phyloP scores from a whole-genome alignment of 2,888 invertebrate genomes.

The Melanostoma scalare region DNA sequence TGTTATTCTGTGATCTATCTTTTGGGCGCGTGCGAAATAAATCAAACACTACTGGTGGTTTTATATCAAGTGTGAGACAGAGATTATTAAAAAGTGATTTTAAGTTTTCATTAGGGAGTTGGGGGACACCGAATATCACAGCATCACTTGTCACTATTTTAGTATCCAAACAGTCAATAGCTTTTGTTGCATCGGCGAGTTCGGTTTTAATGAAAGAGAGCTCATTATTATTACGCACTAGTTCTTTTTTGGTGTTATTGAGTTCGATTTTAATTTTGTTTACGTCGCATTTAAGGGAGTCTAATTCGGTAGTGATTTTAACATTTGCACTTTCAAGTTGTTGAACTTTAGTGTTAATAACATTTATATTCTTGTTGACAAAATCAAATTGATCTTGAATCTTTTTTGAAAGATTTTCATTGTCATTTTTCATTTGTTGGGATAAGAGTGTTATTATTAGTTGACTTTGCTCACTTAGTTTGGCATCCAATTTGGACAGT shows the following conservation, averaged over 20 bases:
- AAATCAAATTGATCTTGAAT: constrained; percentile 11
- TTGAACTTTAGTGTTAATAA: constrained; percentile 5
- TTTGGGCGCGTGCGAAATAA: not conserved
- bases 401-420: not conserved
- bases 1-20: not conserved
- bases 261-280: not conserved
- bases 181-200: not conserved
- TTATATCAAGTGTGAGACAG: constrained; percentile 20
- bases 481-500: constrained; percentile 2
- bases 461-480: constrained; percentile 1
- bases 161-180: constrained; percentile 1
- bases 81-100: constrained; percentile 10
- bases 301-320: not conserved
- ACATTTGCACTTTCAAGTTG: constrained; percentile 8
- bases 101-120: constrained; percentile 8
- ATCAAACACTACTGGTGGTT: not conserved
- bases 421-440: not conserved
- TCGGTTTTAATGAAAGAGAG: not conserved
- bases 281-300: not conserved
- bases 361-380: not conserved
- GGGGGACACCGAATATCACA: constrained; percentile 16
- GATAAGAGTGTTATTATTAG: constrained; percentile 1
- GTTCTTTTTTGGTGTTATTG: not conserved
- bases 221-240: not conserved
- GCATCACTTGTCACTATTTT: constrained; percentile 9